A percentile compares a stretch with the other conserved stretches of the same genome.
phyloP scores from a whole-genome alignment of 2,888 invertebrate species.

The Chaetogeoica ovagalla region DNA sequence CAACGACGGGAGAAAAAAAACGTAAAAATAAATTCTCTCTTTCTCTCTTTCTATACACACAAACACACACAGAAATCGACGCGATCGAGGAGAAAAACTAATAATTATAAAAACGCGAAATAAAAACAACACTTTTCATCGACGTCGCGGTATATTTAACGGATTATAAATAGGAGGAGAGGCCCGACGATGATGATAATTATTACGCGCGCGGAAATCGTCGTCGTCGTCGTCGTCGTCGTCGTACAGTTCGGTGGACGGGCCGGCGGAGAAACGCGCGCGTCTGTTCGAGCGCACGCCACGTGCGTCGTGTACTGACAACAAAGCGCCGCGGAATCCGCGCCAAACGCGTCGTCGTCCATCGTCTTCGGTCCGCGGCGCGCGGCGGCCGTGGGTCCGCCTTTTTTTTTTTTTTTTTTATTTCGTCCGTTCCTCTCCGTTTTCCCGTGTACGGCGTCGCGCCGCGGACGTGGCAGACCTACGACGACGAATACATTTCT shows the following conservation, averaged over 20 bases:
- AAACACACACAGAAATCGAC: no score
- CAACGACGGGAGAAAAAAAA: no score
- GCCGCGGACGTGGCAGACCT: no score
- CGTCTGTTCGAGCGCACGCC: conserved; percentile 44
- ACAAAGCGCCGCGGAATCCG: conserved; percentile 42
- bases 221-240: background rate
- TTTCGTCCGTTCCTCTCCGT: background rate
- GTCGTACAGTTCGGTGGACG: background rate
- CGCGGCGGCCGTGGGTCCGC: conserved; percentile 34
- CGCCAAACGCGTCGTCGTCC: conserved; percentile 1
- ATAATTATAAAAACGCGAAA: no score
- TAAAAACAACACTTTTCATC: no score
- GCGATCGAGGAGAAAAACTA: no score
- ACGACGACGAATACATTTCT: no score
- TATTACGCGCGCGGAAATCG: background rate
- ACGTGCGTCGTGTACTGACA: conserved; percentile 53
- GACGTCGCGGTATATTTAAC: no score
- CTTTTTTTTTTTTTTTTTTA: conserved; percentile 34
- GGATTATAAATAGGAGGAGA: no score
- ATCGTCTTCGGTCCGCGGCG: conserved; percentile 40
- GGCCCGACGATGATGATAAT: no score
- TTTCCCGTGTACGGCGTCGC: background rate
- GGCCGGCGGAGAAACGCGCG: background rate
- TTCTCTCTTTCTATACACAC: no score
- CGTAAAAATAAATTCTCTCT: no score